Evolutionary conservation across 2,888 invertebrate species (phyloP), one percentile per base, ranked within the genome.

Genomic region (Gibbula magus): DNA sequence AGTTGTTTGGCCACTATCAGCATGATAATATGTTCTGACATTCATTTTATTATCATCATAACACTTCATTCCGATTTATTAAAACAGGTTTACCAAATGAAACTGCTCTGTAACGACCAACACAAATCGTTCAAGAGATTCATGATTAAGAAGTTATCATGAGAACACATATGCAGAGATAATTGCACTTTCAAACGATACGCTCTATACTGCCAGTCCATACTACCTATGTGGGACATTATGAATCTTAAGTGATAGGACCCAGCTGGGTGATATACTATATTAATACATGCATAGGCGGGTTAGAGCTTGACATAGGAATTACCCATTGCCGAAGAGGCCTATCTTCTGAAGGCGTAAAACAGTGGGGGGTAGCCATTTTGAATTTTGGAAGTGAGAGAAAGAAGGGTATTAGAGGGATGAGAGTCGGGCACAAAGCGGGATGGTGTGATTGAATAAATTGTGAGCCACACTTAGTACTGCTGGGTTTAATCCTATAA

Each of bases 331-430:
- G 29, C 29, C 29, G 29, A 61, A 3, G 61, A 61, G 61, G 61
- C 13, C 29, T 29, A 61, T 29, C 61, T 25, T 61, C 29, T 29
- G 61, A 29, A 18, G 61, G 29, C 29, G 61, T 61, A 29, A 61
- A 61, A 61, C 61, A 61, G 61, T 61, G 18, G 61, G 61, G 25
- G 61, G 61, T 29, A 61, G 29, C 61, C 61, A 61, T 61, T 61
- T 61, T 61, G 29, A 61, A 61, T 61, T 61, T 61, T 61, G 29
- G 29, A 25, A 61, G 61, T 29, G 29, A 25, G 29, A 13, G 29
- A 29, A 29, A 29, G 22, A 16, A 29, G 29, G 61, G 29, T 18
- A 29, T 61, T 18, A 45, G 45, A 13, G 13, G 10, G 61, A 61
- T 61, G 13, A 25, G 22, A 7, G 61, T 29, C n/a, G 25, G 29